Percentiles rank a stretch among this genome's conserved stretches.
These are phyloP conservation scores for Colletes latitarsis DNA, from an alignment of 1,140 invertebrate genomes.

Conservation along the genomic window DNA sequence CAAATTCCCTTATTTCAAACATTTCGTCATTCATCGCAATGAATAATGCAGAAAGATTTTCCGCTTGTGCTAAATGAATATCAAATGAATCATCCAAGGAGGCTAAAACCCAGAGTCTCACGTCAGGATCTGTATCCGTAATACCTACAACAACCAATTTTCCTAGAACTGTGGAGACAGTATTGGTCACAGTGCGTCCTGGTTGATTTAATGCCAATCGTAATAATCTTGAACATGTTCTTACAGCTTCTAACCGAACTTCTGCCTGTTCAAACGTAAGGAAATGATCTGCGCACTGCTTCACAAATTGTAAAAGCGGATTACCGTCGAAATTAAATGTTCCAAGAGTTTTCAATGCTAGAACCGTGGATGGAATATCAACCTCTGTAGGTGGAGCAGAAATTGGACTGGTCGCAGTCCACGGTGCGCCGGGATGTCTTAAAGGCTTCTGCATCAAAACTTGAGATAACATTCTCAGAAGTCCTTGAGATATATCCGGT, in stretches of 20 bases:
- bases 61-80: slow-evolving; percentile 96
- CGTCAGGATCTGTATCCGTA: slow-evolving; percentile 96
- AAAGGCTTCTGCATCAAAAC: slow-evolving; percentile 95
- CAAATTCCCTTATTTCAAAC: slow-evolving; percentile 97
- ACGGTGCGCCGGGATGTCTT: slow-evolving; percentile 89
- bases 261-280: slow-evolving; percentile 94
- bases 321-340: slow-evolving; percentile 98
- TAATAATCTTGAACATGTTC: slow-evolving; percentile 94
- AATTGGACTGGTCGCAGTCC: slow-evolving; percentile 77
- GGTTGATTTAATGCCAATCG: slow-evolving; percentile 88
- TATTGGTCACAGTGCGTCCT: slow-evolving; percentile 90
- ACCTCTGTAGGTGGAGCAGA: slow-evolving; percentile 72
- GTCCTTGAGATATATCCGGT: slow-evolving; percentile 94
- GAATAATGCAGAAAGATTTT: slow-evolving; percentile 96
- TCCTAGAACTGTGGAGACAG: slow-evolving; percentile 94
- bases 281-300: slow-evolving; percentile 95
- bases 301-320: slow-evolving; percentile 95
- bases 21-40: slow-evolving; percentile 98
- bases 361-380: slow-evolving; percentile 92
- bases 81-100: slow-evolving; percentile 98
- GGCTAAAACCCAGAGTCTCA: slow-evolving; percentile 95
- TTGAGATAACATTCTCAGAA: slow-evolving; percentile 92
- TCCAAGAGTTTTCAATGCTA: slow-evolving; percentile 96
- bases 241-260: slow-evolving; percentile 96
- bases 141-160: slow-evolving; percentile 97